phyloP scores from a whole-genome alignment of 2,113 vertebrate species.

The Sinocyclocheilus anshuiensis region DNA sequence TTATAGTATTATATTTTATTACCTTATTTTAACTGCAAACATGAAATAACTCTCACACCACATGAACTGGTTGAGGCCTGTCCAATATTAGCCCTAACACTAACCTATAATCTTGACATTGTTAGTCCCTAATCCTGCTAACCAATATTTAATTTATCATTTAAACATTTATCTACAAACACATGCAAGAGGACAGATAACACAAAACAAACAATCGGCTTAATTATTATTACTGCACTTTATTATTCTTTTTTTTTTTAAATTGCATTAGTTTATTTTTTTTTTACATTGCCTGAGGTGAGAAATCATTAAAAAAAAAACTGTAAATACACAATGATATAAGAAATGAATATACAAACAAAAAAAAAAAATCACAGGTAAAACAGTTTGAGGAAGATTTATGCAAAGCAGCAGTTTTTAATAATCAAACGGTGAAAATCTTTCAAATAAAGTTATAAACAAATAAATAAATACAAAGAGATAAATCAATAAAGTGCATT shows the following conservation, averaged over 20 bases:
- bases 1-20: too few relatives aligned
- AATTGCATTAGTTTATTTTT: constrained; percentile 68
- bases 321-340: constrained; percentile 11
- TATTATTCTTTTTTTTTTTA: constrained; percentile 45
- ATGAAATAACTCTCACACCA: too few relatives aligned
- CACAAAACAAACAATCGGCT: constrained; percentile 32
- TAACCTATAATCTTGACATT: too few relatives aligned
- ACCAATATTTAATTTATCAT: neutral
- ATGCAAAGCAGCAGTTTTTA: neutral
- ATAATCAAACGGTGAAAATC: neutral
- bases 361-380: neutral
- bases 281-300: constrained; percentile 63
- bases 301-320: constrained; percentile 37
- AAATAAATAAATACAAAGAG: constrained; percentile 58
- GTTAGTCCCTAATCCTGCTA: neutral
- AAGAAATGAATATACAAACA: constrained; percentile 47
- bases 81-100: too few relatives aligned
- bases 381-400: constrained; percentile 21
- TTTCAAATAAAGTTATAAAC: constrained; percentile 24
- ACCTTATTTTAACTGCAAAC: too few relatives aligned
- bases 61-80: too few relatives aligned
- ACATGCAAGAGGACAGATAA: constrained; percentile 16
- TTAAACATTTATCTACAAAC: neutral
- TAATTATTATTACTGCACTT: constrained; percentile 62
- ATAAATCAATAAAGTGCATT: constrained; percentile 73